Base-by-base conservation (phyloP, 2,797 vertebrate species). In the Etheostoma nigrum region DNA sequence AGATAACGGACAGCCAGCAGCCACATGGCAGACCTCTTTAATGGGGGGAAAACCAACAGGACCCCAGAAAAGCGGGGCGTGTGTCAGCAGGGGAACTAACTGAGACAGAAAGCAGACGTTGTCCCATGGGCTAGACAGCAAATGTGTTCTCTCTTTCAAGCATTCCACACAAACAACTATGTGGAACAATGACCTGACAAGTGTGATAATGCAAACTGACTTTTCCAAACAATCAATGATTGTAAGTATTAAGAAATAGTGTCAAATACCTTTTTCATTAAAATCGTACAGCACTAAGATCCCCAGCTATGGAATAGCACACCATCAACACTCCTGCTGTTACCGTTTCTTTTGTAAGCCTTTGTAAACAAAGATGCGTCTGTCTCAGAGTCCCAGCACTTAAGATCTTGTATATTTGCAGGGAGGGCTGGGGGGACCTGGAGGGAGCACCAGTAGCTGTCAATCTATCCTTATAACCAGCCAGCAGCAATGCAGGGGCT, bases 401-500 rank as follows among this genome's bases (percentile, higher is more conserved):
- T 12, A 74, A 54, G 13, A 40, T 83, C n/a, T 58, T 86, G 47
- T 81, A 12, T 87, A 86, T 64, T 82, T 81, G 49, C 83, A 93
- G 90, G 85, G 66, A 86, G 80, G 72, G 74, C 82, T 64, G 79
- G 83, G 63, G 76, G 79, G 71, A 82, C 44, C 62, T 62, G 71
- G 78, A 78, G 77, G 72, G 71, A 86, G 79, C 67, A 76, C 72
- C 77, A 84, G 73, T 63, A 85, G 82, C 75, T 59, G 79, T 86
- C 83, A 78, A 78, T 89, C 87, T 33, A 81, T 77, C 77, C 83
- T 85, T 79, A 70, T 42, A 74, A 73, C 42, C 71, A 78, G 69
- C 80, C 72, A 86, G 85, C 88, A 92, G 89, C 80, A 63, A 99
- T 99, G 98, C 96, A 93, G 92, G 87, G 93, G 76, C 36, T 94